A percentile compares a stretch with the other conserved stretches of the same genome.
These are phyloP conservation scores for Metellina segmentata DNA, from an alignment of 2,888 invertebrate species.

Conservation along the genomic window DNA sequence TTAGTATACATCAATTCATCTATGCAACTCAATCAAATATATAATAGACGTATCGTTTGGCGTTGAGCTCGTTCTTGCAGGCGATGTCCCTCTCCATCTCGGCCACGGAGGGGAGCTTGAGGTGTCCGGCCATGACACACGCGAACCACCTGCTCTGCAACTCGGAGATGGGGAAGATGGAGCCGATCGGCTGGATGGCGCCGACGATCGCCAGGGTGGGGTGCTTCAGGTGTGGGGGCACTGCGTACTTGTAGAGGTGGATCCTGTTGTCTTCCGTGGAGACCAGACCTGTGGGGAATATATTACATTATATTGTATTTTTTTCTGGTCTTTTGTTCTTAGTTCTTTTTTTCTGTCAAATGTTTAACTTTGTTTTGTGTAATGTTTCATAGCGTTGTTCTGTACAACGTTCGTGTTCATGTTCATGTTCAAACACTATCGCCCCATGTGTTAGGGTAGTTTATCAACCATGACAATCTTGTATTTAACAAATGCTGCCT, in stretches of 20 bases:
- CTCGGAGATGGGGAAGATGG: slow-evolving; percentile 91
- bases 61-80: slow-evolving; percentile 85
- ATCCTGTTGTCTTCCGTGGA: slow-evolving; percentile 46
- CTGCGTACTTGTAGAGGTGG: slow-evolving; percentile 72
- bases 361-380: too few species aligned
- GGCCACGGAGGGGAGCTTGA: slow-evolving; percentile 84
- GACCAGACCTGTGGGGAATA: neutral
- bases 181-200: slow-evolving; percentile 88
- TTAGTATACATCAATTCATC: too few species aligned
- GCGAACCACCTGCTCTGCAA: slow-evolving; percentile 85
- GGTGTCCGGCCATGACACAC: slow-evolving; percentile 84
- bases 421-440: too few species aligned
- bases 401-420: too few species aligned
- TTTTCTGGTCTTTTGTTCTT: too few species aligned
- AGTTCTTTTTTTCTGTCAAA: too few species aligned
- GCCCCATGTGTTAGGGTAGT: too few species aligned
- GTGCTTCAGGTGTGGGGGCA: slow-evolving; percentile 85
- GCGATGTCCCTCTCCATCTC: slow-evolving; percentile 86
- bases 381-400: too few species aligned
- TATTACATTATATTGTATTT: too few species aligned
- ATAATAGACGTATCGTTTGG: slow-evolving; percentile 88
- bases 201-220: slow-evolving; percentile 92
- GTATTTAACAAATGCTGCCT: too few species aligned
- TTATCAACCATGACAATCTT: too few species aligned
- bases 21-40: too few species aligned